Conservation (phyloP, 2,888 invertebrate species). For the Tachina grossa region DNA sequence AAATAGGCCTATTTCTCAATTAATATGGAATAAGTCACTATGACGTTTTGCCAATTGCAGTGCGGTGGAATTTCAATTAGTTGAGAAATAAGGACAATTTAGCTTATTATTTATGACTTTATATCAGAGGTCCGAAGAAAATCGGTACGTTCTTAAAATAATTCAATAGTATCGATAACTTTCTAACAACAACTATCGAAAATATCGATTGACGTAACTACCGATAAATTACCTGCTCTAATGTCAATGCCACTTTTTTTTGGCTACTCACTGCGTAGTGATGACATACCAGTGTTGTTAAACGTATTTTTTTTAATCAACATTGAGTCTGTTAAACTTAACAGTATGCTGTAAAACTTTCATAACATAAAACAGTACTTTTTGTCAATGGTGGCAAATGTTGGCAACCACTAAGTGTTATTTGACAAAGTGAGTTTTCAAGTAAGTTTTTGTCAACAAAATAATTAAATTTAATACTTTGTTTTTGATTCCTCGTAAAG, state of each 20-base stretch:
- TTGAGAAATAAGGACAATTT: too few relatives aligned
- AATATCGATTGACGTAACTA: too few relatives aligned
- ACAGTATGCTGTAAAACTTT: neutral
- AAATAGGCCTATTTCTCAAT: too few relatives aligned
- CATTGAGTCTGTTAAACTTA: neutral
- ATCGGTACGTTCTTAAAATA: too few relatives aligned
- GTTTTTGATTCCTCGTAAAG: neutral
- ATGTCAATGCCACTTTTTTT: constrained; percentile 34
- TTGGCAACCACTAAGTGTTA: neutral
- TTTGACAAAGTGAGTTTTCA: neutral
- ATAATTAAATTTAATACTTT: neutral
- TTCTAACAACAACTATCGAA: too few relatives aligned
- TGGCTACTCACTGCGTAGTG: neutral
- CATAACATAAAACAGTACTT: constrained; percentile 10
- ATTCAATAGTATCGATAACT: too few relatives aligned
- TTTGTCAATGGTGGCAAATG: constrained; percentile 10
- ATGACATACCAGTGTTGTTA: constrained; percentile 22
- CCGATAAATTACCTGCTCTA: neutral
- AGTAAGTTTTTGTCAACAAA: neutral
- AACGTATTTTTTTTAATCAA: neutral
- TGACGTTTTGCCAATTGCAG: too few relatives aligned
- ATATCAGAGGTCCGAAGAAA: too few relatives aligned
- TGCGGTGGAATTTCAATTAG: too few relatives aligned
- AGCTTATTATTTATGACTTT: too few relatives aligned
- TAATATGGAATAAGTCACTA: too few relatives aligned